Conservation (phyloP, 1,140 invertebrate genomes). For the Scaptomyza graminum region DNA sequence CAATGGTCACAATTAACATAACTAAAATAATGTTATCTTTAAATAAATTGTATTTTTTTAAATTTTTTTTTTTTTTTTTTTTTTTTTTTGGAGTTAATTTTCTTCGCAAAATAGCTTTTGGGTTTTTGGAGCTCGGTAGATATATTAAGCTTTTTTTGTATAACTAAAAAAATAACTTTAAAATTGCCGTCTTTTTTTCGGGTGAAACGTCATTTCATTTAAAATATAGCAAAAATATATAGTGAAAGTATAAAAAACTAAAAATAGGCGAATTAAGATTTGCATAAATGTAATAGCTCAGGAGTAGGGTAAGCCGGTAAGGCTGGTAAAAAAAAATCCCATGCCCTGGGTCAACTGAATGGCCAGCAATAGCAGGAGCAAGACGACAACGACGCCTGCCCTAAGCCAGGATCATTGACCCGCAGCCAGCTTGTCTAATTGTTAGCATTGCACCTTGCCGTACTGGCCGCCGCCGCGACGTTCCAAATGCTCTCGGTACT, state of each 20-base stretch:
- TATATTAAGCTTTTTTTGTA: conserved; percentile 62
- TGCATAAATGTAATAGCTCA: conserved; percentile 20
- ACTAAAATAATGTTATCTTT: conserved; percentile 36
- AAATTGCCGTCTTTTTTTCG: too few relatives aligned
- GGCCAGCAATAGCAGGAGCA: conserved; percentile 64
- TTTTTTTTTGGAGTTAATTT: neutral
- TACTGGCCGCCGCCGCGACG: conserved; percentile 68
- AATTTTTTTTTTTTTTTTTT: neutral
- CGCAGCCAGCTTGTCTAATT: conserved; percentile 57
- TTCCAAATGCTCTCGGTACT: conserved; percentile 80
- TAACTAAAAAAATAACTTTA: conserved; percentile 58
- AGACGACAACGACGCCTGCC: conserved; percentile 61
- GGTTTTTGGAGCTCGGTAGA: conserved; percentile 55
- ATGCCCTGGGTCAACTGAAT: conserved; percentile 56
- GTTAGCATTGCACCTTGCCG: conserved; percentile 83
- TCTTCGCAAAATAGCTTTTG: conserved; percentile 36
- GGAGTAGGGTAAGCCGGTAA: conserved; percentile 24
- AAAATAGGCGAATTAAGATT: conserved; percentile 33
- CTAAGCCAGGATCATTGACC: conserved; percentile 72
- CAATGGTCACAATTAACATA: conserved; percentile 42
- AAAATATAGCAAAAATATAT: conserved; percentile 10
- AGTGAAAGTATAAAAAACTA: conserved; percentile 7
- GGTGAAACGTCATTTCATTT: conserved; percentile 12
- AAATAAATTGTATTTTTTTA: conserved; percentile 27
- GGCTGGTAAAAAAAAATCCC: conserved; percentile 35